Percentiles rank a stretch among this genome's conserved stretches.
Conservation (phyloP, 2,797 vertebrate species). For the Trichosurus vulpecula region DNA sequence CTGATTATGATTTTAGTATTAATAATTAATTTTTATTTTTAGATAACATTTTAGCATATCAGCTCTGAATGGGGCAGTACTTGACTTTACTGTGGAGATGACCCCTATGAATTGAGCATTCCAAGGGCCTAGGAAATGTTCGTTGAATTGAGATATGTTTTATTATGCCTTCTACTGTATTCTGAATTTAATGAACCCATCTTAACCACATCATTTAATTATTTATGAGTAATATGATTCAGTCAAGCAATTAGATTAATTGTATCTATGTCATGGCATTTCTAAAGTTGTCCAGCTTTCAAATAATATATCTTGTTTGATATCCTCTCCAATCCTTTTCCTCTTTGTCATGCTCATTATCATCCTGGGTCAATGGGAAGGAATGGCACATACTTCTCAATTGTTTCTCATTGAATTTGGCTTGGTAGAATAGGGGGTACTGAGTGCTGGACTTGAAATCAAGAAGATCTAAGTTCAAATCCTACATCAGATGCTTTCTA, state of each 20-base stretch:
- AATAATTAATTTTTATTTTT: constrained; percentile 71
- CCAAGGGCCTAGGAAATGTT: not conserved
- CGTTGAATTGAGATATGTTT: constrained; percentile 5
- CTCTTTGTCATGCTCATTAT: not conserved
- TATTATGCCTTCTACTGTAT: constrained; percentile 68
- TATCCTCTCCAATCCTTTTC: not conserved
- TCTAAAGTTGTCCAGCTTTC: constrained; percentile 47
- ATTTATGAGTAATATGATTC: constrained; percentile 69
- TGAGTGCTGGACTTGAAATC: not conserved
- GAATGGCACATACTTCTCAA: not conserved
- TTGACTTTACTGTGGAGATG: constrained; percentile 51
- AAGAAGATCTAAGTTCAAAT: not conserved
- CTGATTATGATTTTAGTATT: not conserved
- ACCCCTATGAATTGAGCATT: constrained; percentile 12
- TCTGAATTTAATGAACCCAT: constrained; percentile 62
- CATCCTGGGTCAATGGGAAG: not conserved
- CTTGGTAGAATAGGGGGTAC: not conserved
- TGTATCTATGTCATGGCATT: constrained; percentile 60
- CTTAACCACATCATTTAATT: constrained; percentile 67
- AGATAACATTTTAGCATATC: constrained; percentile 70
- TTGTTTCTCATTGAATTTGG: not conserved
- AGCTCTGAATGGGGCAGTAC: constrained; percentile 52
- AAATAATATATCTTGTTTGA: constrained; percentile 19
- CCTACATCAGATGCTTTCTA: not conserved
- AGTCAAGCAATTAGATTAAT: constrained; percentile 71